Conservation (phyloP, 2,113 vertebrate species). For the Rhinolophus sinicus region DNA sequence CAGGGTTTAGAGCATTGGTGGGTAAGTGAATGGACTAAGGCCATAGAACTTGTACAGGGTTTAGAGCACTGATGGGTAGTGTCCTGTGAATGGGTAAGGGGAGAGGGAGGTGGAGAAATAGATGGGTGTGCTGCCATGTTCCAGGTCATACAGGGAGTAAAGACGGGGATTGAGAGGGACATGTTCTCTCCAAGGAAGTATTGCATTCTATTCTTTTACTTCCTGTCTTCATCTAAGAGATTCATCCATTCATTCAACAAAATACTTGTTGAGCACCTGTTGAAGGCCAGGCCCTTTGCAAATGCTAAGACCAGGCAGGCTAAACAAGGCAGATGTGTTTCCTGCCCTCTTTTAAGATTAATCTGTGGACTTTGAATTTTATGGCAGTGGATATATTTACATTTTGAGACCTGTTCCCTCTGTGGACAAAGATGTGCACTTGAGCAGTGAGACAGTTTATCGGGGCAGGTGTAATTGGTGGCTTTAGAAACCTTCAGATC, state of each 20-base stretch:
- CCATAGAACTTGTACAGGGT: background rate
- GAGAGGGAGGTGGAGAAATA: background rate
- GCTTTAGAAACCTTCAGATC: background rate
- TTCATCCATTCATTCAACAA: background rate
- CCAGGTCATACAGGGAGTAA: background rate
- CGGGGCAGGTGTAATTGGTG: background rate
- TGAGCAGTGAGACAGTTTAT: background rate
- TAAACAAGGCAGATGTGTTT: background rate
- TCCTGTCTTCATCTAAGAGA: background rate
- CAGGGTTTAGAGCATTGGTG: conserved; percentile 50
- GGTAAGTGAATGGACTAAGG: conserved; percentile 85
- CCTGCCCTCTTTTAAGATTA: background rate
- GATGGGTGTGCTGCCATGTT: background rate
- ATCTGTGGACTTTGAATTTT: background rate
- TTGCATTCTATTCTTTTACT: background rate
- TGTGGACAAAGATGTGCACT: background rate
- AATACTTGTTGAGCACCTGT: background rate
- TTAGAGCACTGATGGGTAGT: background rate
- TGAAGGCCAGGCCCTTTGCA: background rate
- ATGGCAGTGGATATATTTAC: background rate
- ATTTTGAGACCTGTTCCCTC: background rate
- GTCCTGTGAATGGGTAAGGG: background rate
- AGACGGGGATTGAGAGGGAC: background rate
- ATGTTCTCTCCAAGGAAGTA: background rate
- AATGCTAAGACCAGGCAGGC: background rate